Evolutionary conservation across 2,888 invertebrate species (phyloP), one percentile per base, ranked within the genome.

Genomic region (Ectemnius continuus): DNA sequence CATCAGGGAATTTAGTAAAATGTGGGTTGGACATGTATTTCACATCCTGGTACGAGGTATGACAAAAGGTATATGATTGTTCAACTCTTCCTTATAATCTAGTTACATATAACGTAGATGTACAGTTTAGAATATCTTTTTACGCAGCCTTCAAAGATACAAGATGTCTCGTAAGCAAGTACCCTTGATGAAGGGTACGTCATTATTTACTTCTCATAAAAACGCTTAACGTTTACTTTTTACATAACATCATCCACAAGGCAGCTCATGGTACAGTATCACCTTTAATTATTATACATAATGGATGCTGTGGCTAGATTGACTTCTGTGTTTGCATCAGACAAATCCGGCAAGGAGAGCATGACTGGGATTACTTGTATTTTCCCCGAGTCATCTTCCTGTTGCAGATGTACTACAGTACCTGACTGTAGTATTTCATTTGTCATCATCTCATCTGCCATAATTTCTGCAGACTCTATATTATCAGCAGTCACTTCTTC

Each of bases 361-460:
- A 89, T 88, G 13, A 91, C 89, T 28, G 90, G 91, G 70, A 91
- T 90, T 45, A 91, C 86, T 81, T 90, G 89, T 74, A 90, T 88
- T 72, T 91, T 88, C 23, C 91, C 91, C 16, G 84, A 79, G 62
- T 89, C 89, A 47, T 90, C 90, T 45, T 87, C 84, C 67, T 88
- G 88, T 68, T 89, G 86, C 48, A 90, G 76, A 73, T 89, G 89
- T 58, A 91, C 88, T 3, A 90, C 88, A 16, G 89, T 86, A n/a
- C 87, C 87, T 36, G 86, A 80, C 58, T 88, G 88, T 52, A 90
- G 70, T 56, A 90, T 87, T 46, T 88, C 85, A 72, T 83, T 86
- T 13, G 88, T 82, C 70, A 90, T 88, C 26, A 90, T 83, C 60
- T 90, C 88, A 23, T 86, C 86, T 13, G 87, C 84, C 61, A 91